phyloP scores from a whole-genome alignment of 2,797 vertebrate species.

The Orestias chungarensis region DNA sequence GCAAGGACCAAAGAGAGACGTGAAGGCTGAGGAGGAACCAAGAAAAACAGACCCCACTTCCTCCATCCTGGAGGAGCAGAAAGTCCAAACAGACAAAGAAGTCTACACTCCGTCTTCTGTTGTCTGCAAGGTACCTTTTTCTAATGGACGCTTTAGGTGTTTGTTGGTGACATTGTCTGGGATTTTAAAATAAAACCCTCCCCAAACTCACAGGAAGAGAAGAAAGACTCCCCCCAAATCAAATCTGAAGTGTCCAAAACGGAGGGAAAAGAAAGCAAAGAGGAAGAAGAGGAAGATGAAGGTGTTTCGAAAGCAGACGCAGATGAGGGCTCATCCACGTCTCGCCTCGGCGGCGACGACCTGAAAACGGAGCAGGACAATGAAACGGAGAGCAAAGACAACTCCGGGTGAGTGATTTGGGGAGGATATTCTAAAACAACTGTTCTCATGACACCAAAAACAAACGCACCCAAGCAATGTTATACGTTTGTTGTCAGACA shows the following conservation, averaged over 20 bases:
- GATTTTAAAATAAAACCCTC: conserved; percentile 14
- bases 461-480: conserved; percentile 18
- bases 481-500: conserved; percentile 9
- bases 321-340: conserved; percentile 65
- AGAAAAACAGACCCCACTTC: conserved; percentile 26
- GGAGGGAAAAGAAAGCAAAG: conserved; percentile 42
- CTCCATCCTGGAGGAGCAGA: conserved; percentile 63
- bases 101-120: conserved; percentile 29
- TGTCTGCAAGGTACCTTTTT: conserved; percentile 70
- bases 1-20: conserved; percentile 67
- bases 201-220: conserved; percentile 71
- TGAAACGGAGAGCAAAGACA: conserved; percentile 75
- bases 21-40: conserved; percentile 58
- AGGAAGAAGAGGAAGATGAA: conserved; percentile 18
- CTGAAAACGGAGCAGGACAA: conserved; percentile 69
- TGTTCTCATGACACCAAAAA: conserved; percentile 36
- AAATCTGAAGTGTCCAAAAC: conserved; percentile 49
- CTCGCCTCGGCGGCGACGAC: conserved; percentile 46
- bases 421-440: conserved; percentile 17
- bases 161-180: neutral
- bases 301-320: conserved; percentile 54
- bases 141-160: neutral
- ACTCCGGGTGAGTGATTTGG: conserved; percentile 79
- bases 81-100: conserved; percentile 55
- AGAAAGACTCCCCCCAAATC: conserved; percentile 49